Evolutionary conservation across 2,113 vertebrate species (phyloP).

Genomic region (Nannospalax galili): DNA sequence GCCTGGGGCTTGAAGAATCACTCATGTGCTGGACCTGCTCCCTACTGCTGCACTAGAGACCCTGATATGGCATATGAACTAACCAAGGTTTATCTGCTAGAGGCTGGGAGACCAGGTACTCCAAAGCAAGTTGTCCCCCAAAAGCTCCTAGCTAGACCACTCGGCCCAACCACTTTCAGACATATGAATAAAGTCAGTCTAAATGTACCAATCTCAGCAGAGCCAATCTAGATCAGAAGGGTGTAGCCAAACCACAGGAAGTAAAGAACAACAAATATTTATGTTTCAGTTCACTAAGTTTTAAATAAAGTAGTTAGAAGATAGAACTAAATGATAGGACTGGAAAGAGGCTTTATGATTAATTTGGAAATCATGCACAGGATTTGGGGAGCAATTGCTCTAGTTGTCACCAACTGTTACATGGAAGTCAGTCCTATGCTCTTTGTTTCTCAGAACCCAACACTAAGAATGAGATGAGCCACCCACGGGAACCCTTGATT

Average conservation of each 20-base stretch:
- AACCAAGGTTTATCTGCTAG: not conserved
- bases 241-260: not conserved
- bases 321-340: not conserved
- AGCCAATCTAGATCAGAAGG: not conserved
- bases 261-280: not conserved
- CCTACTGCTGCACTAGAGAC: not conserved
- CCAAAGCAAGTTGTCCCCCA: not conserved
- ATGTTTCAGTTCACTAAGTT: not conserved
- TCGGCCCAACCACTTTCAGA: not conserved
- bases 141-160: not conserved
- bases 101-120: not conserved
- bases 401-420: not conserved
- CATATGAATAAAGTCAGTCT: not conserved
- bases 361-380: not conserved
- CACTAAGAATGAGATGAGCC: not conserved
- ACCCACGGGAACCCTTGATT: not conserved
- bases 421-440: not conserved
- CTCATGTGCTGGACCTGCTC: not conserved
- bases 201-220: not conserved
- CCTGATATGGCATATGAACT: not conserved
- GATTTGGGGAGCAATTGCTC: not conserved
- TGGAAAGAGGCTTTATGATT: not conserved
- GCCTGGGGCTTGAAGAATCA: not conserved
- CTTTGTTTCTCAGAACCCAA: not conserved
- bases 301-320: not conserved